Evolutionary conservation across 1,140 invertebrate species (phyloP), one percentile per base, ranked within the genome.

Genomic region (Ladona fulva): DNA sequence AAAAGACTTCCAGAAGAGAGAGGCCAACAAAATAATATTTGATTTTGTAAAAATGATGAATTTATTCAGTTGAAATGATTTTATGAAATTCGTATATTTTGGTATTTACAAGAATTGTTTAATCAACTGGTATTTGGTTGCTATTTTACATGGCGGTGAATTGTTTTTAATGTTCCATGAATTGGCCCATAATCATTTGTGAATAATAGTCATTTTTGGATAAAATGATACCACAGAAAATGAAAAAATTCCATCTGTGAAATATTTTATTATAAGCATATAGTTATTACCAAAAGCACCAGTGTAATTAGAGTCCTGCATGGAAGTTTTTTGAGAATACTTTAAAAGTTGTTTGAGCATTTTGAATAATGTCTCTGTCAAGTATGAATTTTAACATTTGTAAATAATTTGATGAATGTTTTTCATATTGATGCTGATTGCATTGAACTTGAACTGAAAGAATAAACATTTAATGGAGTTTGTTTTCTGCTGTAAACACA

Each of bases 401-500:
- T 66, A 66, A 66, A 66, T 66, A 66, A 52, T 12, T 6, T 22
- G 16, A 66, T 66, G 52, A 16, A 66, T 66, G 44, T 66, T 66
- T 66, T 66, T 66, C 52, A 66, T 66, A 22, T 19, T 66, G 52
- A 66, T 66, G n/a, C n/a, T 22, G 52, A 66, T 19, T 1, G 52
- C 52, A 66, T 66, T 12, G 5, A 22, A 66, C 52, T 16, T 3
- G 14, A 66, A 66, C 12, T 3, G 14, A 22, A 66, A 66, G 14
- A 66, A 66, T 66, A 66, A 66, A 66, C 14, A 22, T 66, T 66
- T 3, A 66, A 66, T 66, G 52, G 52, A 66, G 52, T 66, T 66
- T 66, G 52, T 66, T 66, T 66, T 16, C 14, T 66, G 52, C 52
- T 66, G 52, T 66, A 66, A 66, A 66, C 52, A 66, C 52, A 66